These are phyloP conservation scores for Ptychadena robeensis DNA, from an alignment of 2,797 vertebrate species.

Conservation along the genomic window DNA sequence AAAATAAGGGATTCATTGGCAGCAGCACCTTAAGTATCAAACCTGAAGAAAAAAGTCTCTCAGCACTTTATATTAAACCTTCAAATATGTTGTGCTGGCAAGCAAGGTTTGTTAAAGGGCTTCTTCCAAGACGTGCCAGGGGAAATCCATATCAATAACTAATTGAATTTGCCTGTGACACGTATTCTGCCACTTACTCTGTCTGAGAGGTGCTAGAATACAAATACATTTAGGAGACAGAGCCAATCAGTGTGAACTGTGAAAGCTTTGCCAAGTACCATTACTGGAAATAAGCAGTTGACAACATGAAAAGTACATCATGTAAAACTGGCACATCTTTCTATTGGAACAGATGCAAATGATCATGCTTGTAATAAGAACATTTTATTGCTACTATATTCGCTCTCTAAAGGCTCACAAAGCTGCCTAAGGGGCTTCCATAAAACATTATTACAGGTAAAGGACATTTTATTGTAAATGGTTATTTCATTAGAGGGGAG, in stretches of 20 bases:
- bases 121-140: conserved; percentile 14
- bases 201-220: conserved; percentile 50
- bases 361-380: conserved; percentile 26
- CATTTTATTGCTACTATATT: conserved; percentile 30
- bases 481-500: background rate
- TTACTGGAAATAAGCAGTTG: conserved; percentile 58
- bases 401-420: conserved; percentile 15
- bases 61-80: background rate
- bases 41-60: background rate
- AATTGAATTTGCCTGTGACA: conserved; percentile 45
- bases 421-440: conserved; percentile 1
- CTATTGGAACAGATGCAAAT: conserved; percentile 34
- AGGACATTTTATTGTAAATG: background rate
- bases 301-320: conserved; percentile 60
- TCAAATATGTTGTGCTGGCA: background rate
- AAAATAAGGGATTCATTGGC: background rate
- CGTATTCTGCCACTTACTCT: conserved; percentile 45
- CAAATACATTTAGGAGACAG: conserved; percentile 48
- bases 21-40: background rate
- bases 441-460: background rate
- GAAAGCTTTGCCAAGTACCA: conserved; percentile 54
- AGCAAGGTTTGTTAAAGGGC: conserved; percentile 10
- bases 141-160: conserved; percentile 48
- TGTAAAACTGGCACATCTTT: conserved; percentile 48
- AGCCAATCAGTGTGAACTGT: conserved; percentile 49